Base-by-base conservation (phyloP, 2,113 vertebrate genomes). In the Solea solea region DNA sequence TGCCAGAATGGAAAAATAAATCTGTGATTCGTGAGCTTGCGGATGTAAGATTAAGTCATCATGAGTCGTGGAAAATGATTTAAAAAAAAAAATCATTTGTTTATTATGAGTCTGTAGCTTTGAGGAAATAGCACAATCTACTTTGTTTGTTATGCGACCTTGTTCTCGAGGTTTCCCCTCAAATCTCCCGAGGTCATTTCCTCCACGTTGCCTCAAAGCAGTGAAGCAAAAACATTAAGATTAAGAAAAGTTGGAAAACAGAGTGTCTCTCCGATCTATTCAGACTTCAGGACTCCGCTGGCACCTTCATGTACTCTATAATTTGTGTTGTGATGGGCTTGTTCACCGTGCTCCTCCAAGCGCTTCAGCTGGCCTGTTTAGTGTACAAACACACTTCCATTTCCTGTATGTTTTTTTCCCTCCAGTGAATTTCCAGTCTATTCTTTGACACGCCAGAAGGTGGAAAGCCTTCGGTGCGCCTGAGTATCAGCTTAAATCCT, bases 401-500 rank as follows among this genome's bases (percentile, higher is more conserved):
- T 82, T 82, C 61, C 62, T 44, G 12, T 55, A 55, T 34, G 11
- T 21, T n/a, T 15, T 64, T 25, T 70, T 48, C 21, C 42, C 16
- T 40, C 14, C 58, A 9, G 16, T 16, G 45, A 63, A 8, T 58
- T 41, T 59, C 40, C 49, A n/a, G 14, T 48, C 53, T 45, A 61
- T 78, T 63, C 63, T 56, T 65, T 59, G 28, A n/a, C 5, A 7
- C 25, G 54, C 41, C 27, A 45, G 74, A 49, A 42, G 25, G 55
- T 14, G 56, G 53, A 72, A 85, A 83, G 74, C 66, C 79, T 75
- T 79, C 54, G 13, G 39, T 41, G 53, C 8, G 74, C 88, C 85
- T 27, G 68, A 80, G 86, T 88, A 89, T 85, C 78, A 77, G 83
- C 83, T 83, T 76, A 64, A 85, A 88, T 83, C 71, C 82, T 67